phyloP scores from a whole-genome alignment of 2,888 invertebrate genomes.

The Troglohyphantes excavatus region DNA sequence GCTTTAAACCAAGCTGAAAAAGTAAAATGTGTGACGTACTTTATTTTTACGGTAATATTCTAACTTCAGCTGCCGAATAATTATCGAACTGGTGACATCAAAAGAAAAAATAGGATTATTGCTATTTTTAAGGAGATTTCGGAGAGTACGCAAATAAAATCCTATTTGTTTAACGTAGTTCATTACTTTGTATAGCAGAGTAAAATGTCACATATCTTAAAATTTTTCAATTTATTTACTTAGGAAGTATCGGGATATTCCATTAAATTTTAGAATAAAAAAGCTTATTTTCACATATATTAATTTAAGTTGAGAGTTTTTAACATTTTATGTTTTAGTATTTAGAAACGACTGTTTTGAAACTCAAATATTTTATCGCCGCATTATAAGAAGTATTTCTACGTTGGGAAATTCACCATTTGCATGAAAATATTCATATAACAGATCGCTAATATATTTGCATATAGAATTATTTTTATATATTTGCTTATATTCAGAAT shows the following conservation, averaged over 20 bases:
- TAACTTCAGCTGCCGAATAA: background rate
- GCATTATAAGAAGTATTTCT: too few species aligned
- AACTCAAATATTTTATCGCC: background rate
- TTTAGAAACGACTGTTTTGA: background rate
- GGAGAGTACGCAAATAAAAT: background rate
- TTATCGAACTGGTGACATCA: background rate
- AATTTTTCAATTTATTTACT: background rate
- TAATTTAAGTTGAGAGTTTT: background rate
- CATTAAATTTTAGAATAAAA: background rate
- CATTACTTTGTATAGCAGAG: background rate
- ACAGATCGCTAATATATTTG: background rate
- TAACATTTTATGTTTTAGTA: background rate
- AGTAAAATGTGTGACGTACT: background rate
- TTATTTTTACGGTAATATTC: background rate
- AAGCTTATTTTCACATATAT: background rate
- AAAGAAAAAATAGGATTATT: background rate
- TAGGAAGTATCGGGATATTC: background rate
- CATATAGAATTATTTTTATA: too few species aligned
- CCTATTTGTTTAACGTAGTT: background rate
- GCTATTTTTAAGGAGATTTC: background rate
- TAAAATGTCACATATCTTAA: background rate
- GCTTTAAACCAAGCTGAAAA: background rate
- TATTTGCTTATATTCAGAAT: too few species aligned
- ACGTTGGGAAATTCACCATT: background rate
- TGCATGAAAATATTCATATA: background rate